Base-by-base conservation (phyloP, 2,113 vertebrate species). In the Hipposideros armiger region DNA sequence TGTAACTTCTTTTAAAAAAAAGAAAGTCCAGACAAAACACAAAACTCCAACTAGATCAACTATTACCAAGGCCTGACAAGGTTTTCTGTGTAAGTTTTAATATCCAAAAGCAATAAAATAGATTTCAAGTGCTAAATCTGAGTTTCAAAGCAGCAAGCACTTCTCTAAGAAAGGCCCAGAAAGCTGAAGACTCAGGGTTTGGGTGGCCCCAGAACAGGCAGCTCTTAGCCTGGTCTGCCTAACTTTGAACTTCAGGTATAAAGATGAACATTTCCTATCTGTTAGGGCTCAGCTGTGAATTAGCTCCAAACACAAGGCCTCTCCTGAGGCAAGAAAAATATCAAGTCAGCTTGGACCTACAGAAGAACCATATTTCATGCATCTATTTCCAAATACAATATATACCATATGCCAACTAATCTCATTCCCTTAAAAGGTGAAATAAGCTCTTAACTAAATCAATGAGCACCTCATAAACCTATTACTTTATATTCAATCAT, bases 51-150 rank as follows among this genome's bases (percentile, higher is more conserved):
- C 42, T 85, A 88, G 7, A 56, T 78, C 40, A 73, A 45, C 30
- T 91, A 58, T 85, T 30, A 82, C 14, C 32, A 93, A 77, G 13
- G n/a, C 54, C n/a, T 96, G 45, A 60, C 26, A 62, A 80, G n/a
- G 77, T 45, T 87, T 87, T 83, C n/a, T 90, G 32, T 52, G 7
- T 64, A 83, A 32, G 66, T 70, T 96, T 87, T 52, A 95, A 56
- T 32, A 73, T 17, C 83, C 2, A 24, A 67, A 87, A 80, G 13
- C 58, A 76, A 40, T 54, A 60, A 82, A 72, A 90, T 45, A 91
- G 36, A 50, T 56, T 82, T 40, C 84, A 93, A 85, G 26, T 78
- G 32, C 72, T 62, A 22, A 89, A 50, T 54, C 15, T 87, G 26
- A 66, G 16, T 66, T 77, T 80, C 47, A 80, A 87, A 24, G 30